Evolutionary conservation across 2,113 vertebrate species (phyloP).

Genomic region (Cyanoliseus patagonus): DNA sequence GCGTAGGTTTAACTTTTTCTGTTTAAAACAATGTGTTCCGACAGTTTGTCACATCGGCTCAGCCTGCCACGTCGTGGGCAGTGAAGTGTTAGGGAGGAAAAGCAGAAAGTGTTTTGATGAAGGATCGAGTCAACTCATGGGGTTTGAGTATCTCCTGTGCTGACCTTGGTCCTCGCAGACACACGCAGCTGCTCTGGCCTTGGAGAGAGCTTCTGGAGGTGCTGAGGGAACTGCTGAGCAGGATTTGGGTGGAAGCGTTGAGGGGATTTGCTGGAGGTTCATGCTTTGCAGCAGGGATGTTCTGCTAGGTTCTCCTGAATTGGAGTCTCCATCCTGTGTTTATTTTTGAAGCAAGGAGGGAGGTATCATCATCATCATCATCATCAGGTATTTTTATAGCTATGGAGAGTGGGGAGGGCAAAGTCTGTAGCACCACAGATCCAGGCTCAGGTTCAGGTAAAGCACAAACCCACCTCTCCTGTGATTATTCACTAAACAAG

Average conservation of each 20-base stretch:
- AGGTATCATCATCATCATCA: neutral
- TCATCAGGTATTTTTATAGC: neutral
- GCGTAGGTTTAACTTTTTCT: constrained; percentile 37
- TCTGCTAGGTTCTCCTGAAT: neutral
- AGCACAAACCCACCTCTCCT: neutral
- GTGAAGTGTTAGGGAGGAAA: constrained; percentile 55
- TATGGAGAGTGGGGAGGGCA: neutral
- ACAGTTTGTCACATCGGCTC: constrained; percentile 69
- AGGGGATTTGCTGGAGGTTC: neutral
- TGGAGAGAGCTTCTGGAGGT: neutral
- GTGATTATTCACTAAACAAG: neutral
- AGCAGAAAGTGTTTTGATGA: constrained; percentile 53
- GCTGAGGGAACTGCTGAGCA: neutral
- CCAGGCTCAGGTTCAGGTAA: neutral
- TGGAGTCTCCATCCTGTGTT: neutral
- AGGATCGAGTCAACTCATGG: constrained; percentile 25
- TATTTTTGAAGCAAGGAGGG: constrained; percentile 48
- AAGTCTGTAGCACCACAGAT: neutral
- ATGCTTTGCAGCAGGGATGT: neutral
- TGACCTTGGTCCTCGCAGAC: neutral
- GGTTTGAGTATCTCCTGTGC: constrained; percentile 23
- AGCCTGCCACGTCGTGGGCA: constrained; percentile 56
- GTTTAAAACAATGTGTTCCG: constrained; percentile 57
- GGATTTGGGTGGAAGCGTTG: neutral
- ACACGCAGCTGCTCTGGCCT: neutral